phyloP scores from a whole-genome alignment of 1,140 invertebrate species.

The Temnothorax longispinosus region DNA sequence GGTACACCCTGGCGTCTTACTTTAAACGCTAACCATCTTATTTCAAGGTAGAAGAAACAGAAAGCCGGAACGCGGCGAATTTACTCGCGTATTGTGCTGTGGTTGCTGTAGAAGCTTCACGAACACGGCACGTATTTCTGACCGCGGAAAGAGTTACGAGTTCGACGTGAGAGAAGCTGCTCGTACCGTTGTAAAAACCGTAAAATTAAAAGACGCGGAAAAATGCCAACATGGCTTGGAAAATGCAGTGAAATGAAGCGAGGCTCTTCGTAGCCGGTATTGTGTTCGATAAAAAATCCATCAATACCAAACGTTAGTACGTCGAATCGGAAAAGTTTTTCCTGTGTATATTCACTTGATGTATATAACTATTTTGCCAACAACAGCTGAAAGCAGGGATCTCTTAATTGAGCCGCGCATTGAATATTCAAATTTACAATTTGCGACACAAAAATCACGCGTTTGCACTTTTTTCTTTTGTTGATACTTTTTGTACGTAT shows the following conservation, averaged over 20 bases:
- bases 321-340: background rate
- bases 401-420: background rate
- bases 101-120: slow-evolving; percentile 34
- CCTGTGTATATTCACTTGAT: background rate
- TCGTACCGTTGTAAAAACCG: slow-evolving; percentile 28
- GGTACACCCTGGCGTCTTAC: background rate
- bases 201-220: slow-evolving; percentile 20
- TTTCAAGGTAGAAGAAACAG: slow-evolving; percentile 28
- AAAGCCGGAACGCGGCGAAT: slow-evolving; percentile 45
- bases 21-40: slow-evolving; percentile 38
- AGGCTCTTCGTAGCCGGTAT: background rate
- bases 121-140: slow-evolving; percentile 55
- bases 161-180: slow-evolving; percentile 43
- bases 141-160: slow-evolving; percentile 63
- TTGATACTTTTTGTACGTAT: background rate
- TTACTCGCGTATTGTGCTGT: slow-evolving; percentile 30
- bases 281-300: background rate
- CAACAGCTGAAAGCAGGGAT: background rate
- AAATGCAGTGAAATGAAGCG: slow-evolving; percentile 2
- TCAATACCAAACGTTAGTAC: background rate
- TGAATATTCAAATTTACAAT: background rate
- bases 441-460: background rate
- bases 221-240: background rate
- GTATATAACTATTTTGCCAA: background rate
- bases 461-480: background rate